Base-by-base conservation (phyloP, 2,797 vertebrate species). In the Sandelia bainsii region DNA sequence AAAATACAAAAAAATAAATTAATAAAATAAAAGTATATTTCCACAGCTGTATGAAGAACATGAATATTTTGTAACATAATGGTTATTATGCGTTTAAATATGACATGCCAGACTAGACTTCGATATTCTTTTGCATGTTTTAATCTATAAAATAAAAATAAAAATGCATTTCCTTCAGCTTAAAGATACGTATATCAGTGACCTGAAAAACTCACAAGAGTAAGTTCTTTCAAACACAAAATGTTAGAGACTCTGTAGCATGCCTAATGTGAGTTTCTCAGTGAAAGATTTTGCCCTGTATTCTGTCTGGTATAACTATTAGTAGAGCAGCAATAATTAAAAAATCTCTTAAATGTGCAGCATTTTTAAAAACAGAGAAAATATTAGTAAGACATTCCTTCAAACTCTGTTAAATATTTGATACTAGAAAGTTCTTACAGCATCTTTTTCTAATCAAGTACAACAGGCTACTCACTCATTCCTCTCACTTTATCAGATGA, bases 401-500 rank as follows among this genome's bases (percentile, higher is more conserved):
- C 12, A 49, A 73, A 76, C 3, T 56, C 2, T 56, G 34, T 65
- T 13, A 66, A 52, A 52, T 40, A 5, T 42, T 65, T 73, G 58
- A 54, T 6, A 13, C 45, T 37, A 40, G 29, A 42, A 66, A 45
- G 27, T 32, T 81, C 13, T 44, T 49, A 34, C n/a, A 3, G 12
- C 12, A n/a, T 63, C 4, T 62, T 77, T 61, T 74, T 44, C 17
- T 61, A 83, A 74, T 8, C 49, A 29, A 80, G 45, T 58, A 13
- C 27, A 76, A 69, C 16, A 39, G 13, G 42, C 54, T 56, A 14
- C 57, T 56, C 58, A 52, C 57, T 75, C 57, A 70, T 81, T 74
- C 70, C 42, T 53, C 56, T 59, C 50, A 42, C 50, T 72, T 79
- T 79, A 83, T 88, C 81, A 69, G 59, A 87, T 72, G 75, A 83